A percentile compares a stretch with the other conserved stretches of the same genome.
Evolutionary conservation across 92 coral and sea anemone species (phyloP).

Genomic region (Parazoanthus swiftii): DNA sequence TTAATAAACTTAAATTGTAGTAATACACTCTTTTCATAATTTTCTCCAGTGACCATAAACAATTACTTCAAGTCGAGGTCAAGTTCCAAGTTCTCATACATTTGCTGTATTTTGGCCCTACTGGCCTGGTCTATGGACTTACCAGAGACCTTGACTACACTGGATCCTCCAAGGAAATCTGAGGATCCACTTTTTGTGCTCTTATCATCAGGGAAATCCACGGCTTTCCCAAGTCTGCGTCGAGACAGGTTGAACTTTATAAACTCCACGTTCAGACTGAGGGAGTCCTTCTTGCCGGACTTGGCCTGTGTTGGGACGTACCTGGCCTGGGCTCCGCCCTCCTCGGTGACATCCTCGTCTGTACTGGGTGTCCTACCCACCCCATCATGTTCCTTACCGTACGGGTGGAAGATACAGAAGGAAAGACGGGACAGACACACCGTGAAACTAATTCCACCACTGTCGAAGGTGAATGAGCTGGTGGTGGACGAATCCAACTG

Average conservation of each 20-base stretch:
- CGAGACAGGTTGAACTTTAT: constrained; percentile 94
- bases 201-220: constrained; percentile 57
- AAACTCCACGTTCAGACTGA: constrained; percentile 92
- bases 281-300: constrained; percentile 96
- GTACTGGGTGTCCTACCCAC: constrained; percentile 74
- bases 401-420: constrained; percentile 94
- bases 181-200: constrained; percentile 64
- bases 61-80: too few relatives aligned
- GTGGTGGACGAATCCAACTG: constrained; percentile 54
- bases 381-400: constrained; percentile 89
- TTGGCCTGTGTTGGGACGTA: constrained; percentile 79
- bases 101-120: too few relatives aligned
- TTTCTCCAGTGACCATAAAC: too few relatives aligned
- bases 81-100: too few relatives aligned
- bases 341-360: constrained; percentile 62
- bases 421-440: constrained; percentile 95
- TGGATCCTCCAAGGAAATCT: constrained; percentile 78
- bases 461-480: constrained; percentile 66
- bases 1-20: too few relatives aligned
- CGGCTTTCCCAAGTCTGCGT: constrained; percentile 76
- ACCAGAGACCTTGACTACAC: constrained; percentile 98
- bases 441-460: constrained; percentile 97
- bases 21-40: too few relatives aligned
- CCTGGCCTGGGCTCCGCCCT: constrained; percentile 65
- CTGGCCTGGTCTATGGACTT: background rate